Evolutionary conservation across 37 sponge, comb jelly and placozoan species (phyloP).

Genomic region (Eunapius fragilis): DNA sequence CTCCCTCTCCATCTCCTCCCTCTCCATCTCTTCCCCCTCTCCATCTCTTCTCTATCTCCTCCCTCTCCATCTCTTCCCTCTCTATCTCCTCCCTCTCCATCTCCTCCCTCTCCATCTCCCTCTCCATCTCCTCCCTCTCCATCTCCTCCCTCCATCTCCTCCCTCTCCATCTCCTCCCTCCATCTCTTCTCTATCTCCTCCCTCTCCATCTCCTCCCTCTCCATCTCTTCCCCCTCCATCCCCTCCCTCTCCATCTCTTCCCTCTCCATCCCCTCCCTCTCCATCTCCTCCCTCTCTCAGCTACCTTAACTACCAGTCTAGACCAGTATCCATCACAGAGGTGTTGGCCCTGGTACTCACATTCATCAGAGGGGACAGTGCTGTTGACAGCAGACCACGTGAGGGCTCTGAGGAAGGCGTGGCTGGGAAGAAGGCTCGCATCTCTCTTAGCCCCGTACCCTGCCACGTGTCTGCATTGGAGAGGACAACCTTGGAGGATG

Average conservation of each 20-base stretch:
- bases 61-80: too few relatives aligned
- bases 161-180: too few relatives aligned
- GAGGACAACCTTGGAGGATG: slow-evolving; percentile 2
- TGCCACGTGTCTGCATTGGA: slow-evolving; percentile 23
- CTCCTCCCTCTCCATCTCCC: too few relatives aligned
- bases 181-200: too few relatives aligned
- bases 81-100: too few relatives aligned
- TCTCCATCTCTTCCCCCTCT: too few relatives aligned
- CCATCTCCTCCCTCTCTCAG: slow-evolving; percentile 17
- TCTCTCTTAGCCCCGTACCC: slow-evolving; percentile 37
- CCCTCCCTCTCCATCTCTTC: background rate
- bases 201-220: too few relatives aligned
- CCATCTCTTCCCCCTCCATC: background rate
- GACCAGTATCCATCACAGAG: slow-evolving; percentile 47
- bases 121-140: too few relatives aligned
- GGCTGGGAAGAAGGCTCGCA: slow-evolving; percentile 42
- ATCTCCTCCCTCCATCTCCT: too few relatives aligned
- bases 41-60: too few relatives aligned
- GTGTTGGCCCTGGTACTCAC: slow-evolving; percentile 29
- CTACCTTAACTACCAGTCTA: slow-evolving; percentile 29
- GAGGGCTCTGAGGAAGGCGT: background rate
- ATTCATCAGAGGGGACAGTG: slow-evolving; percentile 34
- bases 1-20: too few relatives aligned
- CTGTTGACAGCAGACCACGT: background rate
- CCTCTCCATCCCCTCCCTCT: background rate